phyloP scores from a whole-genome alignment of 2,888 invertebrate species.

The Sphecodes monilicornis region DNA sequence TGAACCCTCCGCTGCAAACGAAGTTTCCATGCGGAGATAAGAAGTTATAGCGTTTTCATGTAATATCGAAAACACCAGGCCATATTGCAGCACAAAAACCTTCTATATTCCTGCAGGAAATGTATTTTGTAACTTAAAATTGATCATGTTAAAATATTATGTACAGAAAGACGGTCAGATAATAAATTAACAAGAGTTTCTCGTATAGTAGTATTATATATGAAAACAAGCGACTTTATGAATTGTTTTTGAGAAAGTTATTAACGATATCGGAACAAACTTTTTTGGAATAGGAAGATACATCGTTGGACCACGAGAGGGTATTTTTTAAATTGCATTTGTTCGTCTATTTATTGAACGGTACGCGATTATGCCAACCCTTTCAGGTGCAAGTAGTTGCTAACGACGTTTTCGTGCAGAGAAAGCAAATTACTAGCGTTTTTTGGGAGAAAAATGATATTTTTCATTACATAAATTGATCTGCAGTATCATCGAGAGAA shows the following conservation, averaged over 20 bases:
- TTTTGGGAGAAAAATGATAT: too few species aligned
- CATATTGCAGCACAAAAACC: not conserved
- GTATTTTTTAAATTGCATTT: too few species aligned
- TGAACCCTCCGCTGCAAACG: not conserved
- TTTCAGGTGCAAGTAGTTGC: too few species aligned
- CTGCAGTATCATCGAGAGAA: too few species aligned
- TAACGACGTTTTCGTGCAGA: too few species aligned
- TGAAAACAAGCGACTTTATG: not conserved
- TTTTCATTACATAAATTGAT: too few species aligned
- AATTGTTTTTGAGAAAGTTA: not conserved
- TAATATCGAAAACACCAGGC: not conserved
- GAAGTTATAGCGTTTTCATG: too few species aligned
- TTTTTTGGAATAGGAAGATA: too few species aligned
- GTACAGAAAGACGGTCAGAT: not conserved
- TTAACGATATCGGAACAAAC: not conserved
- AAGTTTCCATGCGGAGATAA: too few species aligned
- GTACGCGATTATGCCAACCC: not conserved
- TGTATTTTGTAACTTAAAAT: not conserved
- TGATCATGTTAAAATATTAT: not conserved
- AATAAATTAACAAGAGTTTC: not conserved
- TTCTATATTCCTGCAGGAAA: not conserved
- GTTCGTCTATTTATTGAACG: not conserved
- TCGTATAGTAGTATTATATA: too few species aligned
- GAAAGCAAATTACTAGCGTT: too few species aligned
- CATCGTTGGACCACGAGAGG: too few species aligned